Base-by-base conservation (phyloP, 2,888 invertebrate species). In the Lepidochrysops patricia region DNA sequence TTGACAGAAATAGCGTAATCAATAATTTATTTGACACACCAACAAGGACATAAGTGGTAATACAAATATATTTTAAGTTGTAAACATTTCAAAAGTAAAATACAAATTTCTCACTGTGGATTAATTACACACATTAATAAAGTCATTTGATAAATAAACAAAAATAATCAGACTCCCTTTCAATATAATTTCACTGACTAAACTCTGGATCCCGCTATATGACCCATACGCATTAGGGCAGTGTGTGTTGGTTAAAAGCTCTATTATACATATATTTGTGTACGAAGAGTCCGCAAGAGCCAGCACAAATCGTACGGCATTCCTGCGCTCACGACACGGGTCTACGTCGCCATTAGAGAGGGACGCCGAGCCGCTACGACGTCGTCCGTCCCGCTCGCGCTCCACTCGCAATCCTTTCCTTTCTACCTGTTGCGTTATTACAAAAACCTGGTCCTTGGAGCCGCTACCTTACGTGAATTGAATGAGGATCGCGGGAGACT, bases 171-270 rank as follows among this genome's bases (percentile, higher is more conserved):
- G 84, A 89, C 77, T 89, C 89, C 86, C 89, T 89, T 89, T 89
- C 89, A 80, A 82, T 88, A 80, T 86, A 84, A 88, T 89, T 89
- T 89, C 89, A 88, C 89, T 88, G 84, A 73, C 86, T 87, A 86
- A 87, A 87, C 87, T 85, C 78, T 79, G 73, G 76, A 81, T 89
- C 87, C 89, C 89, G 89, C 89, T 89, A 89, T 73, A 82, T 84
- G 89, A 89, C 89, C 88, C 87, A 80, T 80, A 87, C 87, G 84
- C 88, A 87, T 88, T 87, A 86, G 88, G 88, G 86, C 88, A 88
- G 84, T 88, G 87, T 87, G 88, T 87, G 88, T 84, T 77, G 77
- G 77, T 77, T 80, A 80, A 80, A 74, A 74, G 76, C 71, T 72
- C 67, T 69, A 71, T 72, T 74, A 79, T 77, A 83, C 76, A 76